A percentile compares a stretch with the other conserved stretches of the same genome.
Evolutionary conservation across 2,797 vertebrate genomes (phyloP).

Genomic region (Cichlasoma orientale): DNA sequence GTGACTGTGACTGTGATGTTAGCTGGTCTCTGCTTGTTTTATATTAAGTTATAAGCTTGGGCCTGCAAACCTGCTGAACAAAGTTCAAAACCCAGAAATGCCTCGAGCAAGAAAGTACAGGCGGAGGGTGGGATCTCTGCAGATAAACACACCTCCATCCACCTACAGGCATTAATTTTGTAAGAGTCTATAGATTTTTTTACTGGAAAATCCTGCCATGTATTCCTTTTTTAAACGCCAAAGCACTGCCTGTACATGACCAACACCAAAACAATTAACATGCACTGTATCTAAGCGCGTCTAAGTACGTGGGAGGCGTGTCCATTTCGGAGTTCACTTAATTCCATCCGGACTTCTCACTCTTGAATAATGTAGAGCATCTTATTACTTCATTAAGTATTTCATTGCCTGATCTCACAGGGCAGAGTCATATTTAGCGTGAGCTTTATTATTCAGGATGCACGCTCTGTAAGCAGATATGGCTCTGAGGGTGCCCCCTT

Average conservation of each 20-base stretch:
- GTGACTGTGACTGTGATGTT: background rate
- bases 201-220: background rate
- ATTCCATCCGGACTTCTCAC: constrained; percentile 21
- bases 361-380: constrained; percentile 37
- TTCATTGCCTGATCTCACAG: constrained; percentile 39
- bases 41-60: background rate
- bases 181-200: background rate
- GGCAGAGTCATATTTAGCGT: constrained; percentile 46
- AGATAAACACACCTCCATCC: background rate
- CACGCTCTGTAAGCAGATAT: constrained; percentile 31
- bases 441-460: constrained; percentile 40
- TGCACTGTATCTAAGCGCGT: background rate
- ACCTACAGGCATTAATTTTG: background rate
- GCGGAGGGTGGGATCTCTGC: background rate
- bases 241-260: background rate
- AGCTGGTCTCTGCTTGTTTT: background rate
- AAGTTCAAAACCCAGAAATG: background rate
- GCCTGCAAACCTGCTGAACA: background rate
- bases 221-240: background rate
- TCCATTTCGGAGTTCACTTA: constrained; percentile 20
- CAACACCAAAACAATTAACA: background rate
- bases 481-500: constrained; percentile 26
- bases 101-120: background rate
- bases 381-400: constrained; percentile 57
- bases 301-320: background rate